Conservation (phyloP, 2,888 invertebrate species). For the Noctua janthe region DNA sequence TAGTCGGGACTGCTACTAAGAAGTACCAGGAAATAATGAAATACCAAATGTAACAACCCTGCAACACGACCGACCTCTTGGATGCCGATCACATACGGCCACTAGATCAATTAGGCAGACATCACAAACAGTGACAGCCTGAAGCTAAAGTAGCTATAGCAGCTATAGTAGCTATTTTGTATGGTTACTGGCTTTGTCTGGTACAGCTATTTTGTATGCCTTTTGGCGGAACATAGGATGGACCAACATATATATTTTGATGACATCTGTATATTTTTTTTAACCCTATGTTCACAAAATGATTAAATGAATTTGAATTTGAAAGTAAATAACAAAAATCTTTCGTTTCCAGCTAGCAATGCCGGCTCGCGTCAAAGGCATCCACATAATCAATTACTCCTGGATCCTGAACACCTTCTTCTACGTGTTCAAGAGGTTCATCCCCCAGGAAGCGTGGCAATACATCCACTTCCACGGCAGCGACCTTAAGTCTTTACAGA, state of each 20-base stretch:
- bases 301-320: too few relatives aligned
- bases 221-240: too few relatives aligned
- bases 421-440: conserved; percentile 93
- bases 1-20: background rate
- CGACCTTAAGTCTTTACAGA: conserved; percentile 83
- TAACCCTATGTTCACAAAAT: too few relatives aligned
- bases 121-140: background rate
- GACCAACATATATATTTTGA: too few relatives aligned
- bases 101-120: background rate
- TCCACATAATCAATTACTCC: conserved; percentile 95
- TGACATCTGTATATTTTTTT: too few relatives aligned
- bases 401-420: conserved; percentile 95
- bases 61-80: background rate
- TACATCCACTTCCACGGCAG: conserved; percentile 84
- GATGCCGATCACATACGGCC: background rate
- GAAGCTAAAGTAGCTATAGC: background rate
- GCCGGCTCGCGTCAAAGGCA: conserved; percentile 92
- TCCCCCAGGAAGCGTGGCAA: conserved; percentile 91
- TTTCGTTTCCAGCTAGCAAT: conserved; percentile 89
- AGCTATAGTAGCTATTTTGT: too few relatives aligned
- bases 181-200: too few relatives aligned
- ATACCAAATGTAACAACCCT: background rate
- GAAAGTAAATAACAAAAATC: background rate
- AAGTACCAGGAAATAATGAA: background rate
- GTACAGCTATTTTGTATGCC: too few relatives aligned